Percentiles rank a stretch among this genome's conserved stretches.
phyloP scores from a whole-genome alignment of 2,888 invertebrate genomes.

The Phengaris arion region DNA sequence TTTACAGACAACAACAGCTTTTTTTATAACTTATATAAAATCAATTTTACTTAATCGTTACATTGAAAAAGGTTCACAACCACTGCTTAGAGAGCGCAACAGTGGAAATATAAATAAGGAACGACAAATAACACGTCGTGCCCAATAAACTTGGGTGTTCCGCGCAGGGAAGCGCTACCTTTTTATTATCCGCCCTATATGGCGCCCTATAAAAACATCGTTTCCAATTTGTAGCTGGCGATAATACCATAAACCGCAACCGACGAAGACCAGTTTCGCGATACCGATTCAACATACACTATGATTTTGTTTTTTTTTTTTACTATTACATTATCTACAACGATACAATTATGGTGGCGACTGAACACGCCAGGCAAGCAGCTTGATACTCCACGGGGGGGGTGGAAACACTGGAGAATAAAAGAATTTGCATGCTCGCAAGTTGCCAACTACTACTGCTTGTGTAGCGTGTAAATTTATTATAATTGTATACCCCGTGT shows the following conservation, averaged over 20 bases:
- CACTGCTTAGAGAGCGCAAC: neutral
- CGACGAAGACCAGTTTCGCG: neutral
- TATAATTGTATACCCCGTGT: no score
- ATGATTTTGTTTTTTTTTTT: neutral
- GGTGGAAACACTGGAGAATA: no score
- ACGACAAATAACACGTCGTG: conserved; percentile 29
- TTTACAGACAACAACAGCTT: no score
- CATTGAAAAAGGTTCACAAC: neutral
- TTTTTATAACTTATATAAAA: no score
- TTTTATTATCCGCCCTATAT: conserved; percentile 28
- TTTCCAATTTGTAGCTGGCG: conserved; percentile 30
- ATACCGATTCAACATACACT: neutral
- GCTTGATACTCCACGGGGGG: no score
- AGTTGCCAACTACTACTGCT: no score
- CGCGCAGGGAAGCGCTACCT: conserved; percentile 8
- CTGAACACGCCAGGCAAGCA: no score
- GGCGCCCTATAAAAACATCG: conserved; percentile 31
- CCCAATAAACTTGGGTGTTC: conserved; percentile 32
- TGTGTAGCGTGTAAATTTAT: no score
- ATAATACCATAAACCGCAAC: conserved; percentile 24
- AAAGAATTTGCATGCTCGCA: no score
- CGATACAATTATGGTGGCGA: no score
- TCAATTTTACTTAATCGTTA: neutral
- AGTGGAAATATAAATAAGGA: conserved; percentile 27
- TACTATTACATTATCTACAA: no score